A percentile compares a stretch with the other conserved stretches of the same genome.
Conservation (phyloP, 2,797 vertebrate species). For the Sebastes alutus region DNA sequence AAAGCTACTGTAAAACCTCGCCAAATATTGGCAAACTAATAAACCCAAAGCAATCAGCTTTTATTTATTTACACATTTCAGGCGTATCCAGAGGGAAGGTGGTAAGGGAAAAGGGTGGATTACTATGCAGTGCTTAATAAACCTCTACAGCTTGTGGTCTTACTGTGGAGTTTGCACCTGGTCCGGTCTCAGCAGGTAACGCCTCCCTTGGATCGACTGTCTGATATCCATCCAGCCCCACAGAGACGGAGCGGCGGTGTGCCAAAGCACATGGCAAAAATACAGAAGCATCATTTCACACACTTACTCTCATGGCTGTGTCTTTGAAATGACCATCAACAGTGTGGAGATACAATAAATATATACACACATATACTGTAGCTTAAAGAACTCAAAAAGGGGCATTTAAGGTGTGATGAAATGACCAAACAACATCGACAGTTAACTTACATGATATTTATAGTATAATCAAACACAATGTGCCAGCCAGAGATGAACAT, state of each 20-base stretch:
- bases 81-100: neutral
- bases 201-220: conserved; percentile 54
- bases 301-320: neutral
- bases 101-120: conserved; percentile 13
- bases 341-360: neutral
- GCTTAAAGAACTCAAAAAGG: neutral
- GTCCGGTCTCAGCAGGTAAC: conserved; percentile 68
- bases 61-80: conserved; percentile 41
- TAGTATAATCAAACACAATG: conserved; percentile 32
- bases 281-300: conserved; percentile 17
- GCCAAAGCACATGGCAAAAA: conserved; percentile 59
- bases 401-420: neutral
- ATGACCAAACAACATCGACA: neutral
- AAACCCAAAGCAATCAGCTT: conserved; percentile 19
- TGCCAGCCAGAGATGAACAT: conserved; percentile 21
- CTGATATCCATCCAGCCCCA: conserved; percentile 59
- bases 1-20: conserved; percentile 8
- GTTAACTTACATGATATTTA: conserved; percentile 22
- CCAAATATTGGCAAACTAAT: conserved; percentile 23
- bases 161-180: conserved; percentile 73
- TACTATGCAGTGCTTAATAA: conserved; percentile 53
- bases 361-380: neutral
- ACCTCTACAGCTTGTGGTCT: conserved; percentile 54
- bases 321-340: neutral
- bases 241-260: conserved; percentile 27